Conservation (phyloP, 2,888 invertebrate genomes). For the Platycheirus albimanus region DNA sequence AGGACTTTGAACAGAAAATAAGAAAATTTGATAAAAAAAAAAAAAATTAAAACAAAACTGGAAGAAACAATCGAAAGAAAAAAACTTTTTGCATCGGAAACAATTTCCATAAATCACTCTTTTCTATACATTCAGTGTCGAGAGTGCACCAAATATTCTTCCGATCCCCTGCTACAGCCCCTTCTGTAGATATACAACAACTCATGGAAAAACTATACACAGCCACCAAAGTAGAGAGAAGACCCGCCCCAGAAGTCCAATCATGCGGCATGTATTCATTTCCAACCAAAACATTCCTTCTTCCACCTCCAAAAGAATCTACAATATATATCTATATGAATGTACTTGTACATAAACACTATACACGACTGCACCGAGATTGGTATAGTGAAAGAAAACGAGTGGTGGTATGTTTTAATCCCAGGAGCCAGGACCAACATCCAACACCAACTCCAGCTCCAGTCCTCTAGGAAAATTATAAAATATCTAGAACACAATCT, state of each 20-base stretch:
- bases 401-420: slow-evolving; percentile 54
- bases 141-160: slow-evolving; percentile 39
- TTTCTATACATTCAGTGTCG: slow-evolving; percentile 39
- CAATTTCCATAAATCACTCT: slow-evolving; percentile 73
- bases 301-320: slow-evolving; percentile 31
- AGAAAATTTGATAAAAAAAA: not conserved
- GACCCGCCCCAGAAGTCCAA: slow-evolving; percentile 44
- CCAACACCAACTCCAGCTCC: slow-evolving; percentile 3
- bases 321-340: not conserved
- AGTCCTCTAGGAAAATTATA: slow-evolving; percentile 70
- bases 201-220: slow-evolving; percentile 24
- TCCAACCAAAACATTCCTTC: slow-evolving; percentile 50
- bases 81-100: slow-evolving; percentile 66
- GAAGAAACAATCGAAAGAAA: slow-evolving; percentile 31
- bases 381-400: not conserved
- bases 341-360: not conserved
- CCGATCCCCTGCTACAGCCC: slow-evolving; percentile 12
- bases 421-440: slow-evolving; percentile 49
- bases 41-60: slow-evolving; percentile 1
- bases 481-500: slow-evolving; percentile 61
- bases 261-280: slow-evolving; percentile 67
- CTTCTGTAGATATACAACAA: not conserved
- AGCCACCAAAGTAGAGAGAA: not conserved
- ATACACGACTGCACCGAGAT: slow-evolving; percentile 17
- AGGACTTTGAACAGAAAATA: slow-evolving; percentile 8